These are phyloP conservation scores for Phalanger gymnotis DNA, from an alignment of 2,797 vertebrate genomes.

Conservation along the genomic window DNA sequence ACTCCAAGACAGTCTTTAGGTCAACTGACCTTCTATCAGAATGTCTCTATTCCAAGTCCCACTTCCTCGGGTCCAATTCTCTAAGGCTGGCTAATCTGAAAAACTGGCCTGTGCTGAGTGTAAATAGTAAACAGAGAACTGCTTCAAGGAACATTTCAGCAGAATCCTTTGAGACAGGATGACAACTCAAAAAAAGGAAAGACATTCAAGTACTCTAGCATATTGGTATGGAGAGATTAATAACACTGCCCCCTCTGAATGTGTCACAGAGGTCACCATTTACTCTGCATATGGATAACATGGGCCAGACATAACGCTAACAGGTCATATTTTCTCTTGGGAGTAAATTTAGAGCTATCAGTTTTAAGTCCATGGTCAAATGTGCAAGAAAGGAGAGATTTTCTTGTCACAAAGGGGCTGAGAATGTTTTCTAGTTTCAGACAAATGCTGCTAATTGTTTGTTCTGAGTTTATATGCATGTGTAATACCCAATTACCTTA, in stretches of 20 bases:
- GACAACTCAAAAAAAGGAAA: constrained; percentile 29
- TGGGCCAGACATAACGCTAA: constrained; percentile 39
- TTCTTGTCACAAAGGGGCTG: constrained; percentile 49
- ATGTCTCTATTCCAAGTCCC: neutral
- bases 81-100: neutral
- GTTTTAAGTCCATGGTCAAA: constrained; percentile 39
- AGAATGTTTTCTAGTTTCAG: constrained; percentile 59
- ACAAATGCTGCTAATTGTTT: constrained; percentile 53
- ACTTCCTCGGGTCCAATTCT: neutral
- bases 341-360: constrained; percentile 1
- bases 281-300: neutral
- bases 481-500: constrained; percentile 58
- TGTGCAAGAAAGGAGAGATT: constrained; percentile 27
- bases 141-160: constrained; percentile 20
- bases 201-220: neutral
- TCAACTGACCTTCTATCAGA: neutral
- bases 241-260: neutral
- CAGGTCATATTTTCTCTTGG: constrained; percentile 42
- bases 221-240: neutral
- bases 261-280: neutral
- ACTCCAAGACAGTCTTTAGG: neutral
- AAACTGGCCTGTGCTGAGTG: neutral
- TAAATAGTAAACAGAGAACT: constrained; percentile 12
- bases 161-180: neutral
- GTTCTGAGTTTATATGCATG: constrained; percentile 65